These are phyloP conservation scores for Glossophaga mutica DNA, from an alignment of 2,797 vertebrate genomes.

Conservation along the genomic window DNA sequence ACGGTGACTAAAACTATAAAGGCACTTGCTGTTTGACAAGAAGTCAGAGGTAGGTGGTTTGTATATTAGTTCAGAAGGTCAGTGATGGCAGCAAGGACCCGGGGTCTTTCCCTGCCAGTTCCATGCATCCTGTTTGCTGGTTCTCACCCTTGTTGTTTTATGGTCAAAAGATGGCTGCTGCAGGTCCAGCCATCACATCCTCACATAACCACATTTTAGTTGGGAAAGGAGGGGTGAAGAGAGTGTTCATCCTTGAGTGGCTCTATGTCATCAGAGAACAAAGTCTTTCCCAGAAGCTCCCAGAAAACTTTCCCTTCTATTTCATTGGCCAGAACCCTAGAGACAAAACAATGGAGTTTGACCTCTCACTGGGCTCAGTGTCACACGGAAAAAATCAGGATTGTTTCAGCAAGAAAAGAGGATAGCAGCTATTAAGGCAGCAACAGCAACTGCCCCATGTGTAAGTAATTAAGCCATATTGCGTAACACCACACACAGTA, in stretches of 20 bases:
- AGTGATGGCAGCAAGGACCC: neutral
- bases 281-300: neutral
- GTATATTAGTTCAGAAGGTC: neutral
- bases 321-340: neutral
- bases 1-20: neutral
- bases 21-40: neutral
- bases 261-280: neutral
- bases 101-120: neutral
- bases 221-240: neutral
- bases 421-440: neutral
- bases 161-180: neutral
- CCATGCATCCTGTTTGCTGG: neutral
- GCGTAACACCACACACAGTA: neutral
- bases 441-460: neutral
- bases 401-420: slow-evolving; percentile 26
- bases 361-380: neutral
- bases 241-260: neutral
- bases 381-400: neutral
- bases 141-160: neutral
- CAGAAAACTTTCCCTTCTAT: neutral
- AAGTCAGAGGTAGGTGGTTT: neutral
- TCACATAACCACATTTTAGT: neutral
- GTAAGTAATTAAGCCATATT: neutral
- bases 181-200: neutral
- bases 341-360: neutral